Percentiles rank a stretch among this genome's conserved stretches.
phyloP scores from a whole-genome alignment of 2,113 vertebrate species.

The Tonatia bakeri region DNA sequence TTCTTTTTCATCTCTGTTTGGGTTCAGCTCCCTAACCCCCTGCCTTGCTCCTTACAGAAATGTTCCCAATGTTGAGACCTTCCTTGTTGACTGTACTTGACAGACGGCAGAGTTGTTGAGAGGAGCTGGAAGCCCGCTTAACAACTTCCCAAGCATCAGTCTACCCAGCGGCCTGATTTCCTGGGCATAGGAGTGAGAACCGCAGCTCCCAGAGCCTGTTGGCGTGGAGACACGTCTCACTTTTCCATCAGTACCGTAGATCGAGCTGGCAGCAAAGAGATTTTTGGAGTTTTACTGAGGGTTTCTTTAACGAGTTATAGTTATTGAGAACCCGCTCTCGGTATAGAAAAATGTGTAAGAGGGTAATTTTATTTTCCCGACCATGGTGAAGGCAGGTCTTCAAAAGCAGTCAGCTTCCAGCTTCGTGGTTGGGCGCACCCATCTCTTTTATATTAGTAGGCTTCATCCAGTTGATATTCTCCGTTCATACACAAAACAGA shows the following conservation, averaged over 20 bases:
- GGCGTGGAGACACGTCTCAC: not conserved
- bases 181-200: not conserved
- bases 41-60: not conserved
- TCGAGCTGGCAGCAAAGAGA: not conserved
- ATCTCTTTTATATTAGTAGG: slow-evolving; percentile 13
- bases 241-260: not conserved
- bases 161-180: not conserved
- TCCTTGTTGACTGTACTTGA: not conserved
- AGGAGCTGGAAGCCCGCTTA: not conserved
- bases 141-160: not conserved
- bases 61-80: not conserved
- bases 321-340: not conserved
- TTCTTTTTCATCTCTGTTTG: not conserved
- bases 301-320: not conserved
- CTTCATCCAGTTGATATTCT: slow-evolving; percentile 5
- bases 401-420: not conserved
- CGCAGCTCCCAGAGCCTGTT: not conserved
- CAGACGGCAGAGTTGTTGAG: not conserved
- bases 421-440: not conserved
- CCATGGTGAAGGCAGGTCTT: not conserved
- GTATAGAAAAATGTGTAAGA: not conserved
- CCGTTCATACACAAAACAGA: not conserved
- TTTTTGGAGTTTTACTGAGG: not conserved
- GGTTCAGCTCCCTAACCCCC: not conserved
- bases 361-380: not conserved